Percentiles rank a stretch among this genome's conserved stretches.
Conservation (phyloP, 2,797 vertebrate genomes). For the Mergus octosetaceus region DNA sequence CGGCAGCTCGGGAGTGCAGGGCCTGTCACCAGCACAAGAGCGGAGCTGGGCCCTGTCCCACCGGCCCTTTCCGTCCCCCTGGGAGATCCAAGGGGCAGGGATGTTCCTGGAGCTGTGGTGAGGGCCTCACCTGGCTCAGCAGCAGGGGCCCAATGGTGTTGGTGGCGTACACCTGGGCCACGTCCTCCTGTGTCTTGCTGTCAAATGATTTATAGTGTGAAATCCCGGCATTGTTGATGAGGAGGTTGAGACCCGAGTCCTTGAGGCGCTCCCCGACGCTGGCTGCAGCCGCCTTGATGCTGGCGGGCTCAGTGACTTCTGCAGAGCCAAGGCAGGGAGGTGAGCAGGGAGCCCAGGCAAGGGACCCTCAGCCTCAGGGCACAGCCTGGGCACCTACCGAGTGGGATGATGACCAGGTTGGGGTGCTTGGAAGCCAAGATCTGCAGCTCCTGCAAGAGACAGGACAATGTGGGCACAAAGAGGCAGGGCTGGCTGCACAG, state of each 20-base stretch:
- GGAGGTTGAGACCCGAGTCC: not conserved
- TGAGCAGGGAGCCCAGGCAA: not conserved
- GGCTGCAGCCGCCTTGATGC: not conserved
- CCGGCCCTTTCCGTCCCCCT: no score
- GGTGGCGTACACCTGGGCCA: not conserved
- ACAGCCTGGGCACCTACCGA: not conserved
- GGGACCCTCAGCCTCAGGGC: rapidly evolving
- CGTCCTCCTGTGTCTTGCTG: not conserved
- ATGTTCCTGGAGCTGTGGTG: no score
- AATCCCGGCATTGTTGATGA: not conserved
- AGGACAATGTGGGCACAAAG: rapidly evolving
- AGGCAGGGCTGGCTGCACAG: not conserved
- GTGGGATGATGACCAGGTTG: not conserved
- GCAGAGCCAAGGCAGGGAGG: not conserved
- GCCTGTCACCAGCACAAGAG: not conserved
- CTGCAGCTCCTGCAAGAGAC: not conserved
- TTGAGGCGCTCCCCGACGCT: not conserved
- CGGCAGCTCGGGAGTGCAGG: no score
- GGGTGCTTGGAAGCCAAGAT: not conserved
- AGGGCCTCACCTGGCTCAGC: not conserved
- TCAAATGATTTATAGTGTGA: not conserved
- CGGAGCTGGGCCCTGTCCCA: not conserved
- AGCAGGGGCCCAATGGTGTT: not conserved
- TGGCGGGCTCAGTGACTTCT: not conserved
- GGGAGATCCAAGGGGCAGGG: no score